phyloP scores from a whole-genome alignment of 1,140 invertebrate species.

The Lerema accius region DNA sequence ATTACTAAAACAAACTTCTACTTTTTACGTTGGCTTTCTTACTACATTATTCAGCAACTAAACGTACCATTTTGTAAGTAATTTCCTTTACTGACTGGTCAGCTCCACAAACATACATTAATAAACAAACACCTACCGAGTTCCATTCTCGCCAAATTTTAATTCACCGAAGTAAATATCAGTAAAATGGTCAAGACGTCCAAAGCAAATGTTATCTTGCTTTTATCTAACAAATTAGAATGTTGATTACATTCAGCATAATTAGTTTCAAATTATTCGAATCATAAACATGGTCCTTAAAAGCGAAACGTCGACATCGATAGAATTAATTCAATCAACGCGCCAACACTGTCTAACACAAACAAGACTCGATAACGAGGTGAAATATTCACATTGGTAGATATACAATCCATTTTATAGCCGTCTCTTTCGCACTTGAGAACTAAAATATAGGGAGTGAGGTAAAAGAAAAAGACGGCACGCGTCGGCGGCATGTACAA shows the following conservation, averaged over 20 bases:
- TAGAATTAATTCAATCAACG: slow-evolving; percentile 55
- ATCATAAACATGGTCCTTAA: slow-evolving; percentile 23
- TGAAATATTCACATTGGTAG: slow-evolving; percentile 82
- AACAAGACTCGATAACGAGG: slow-evolving; percentile 82
- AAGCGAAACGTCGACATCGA: slow-evolving; percentile 61
- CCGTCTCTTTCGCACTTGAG: slow-evolving; percentile 60
- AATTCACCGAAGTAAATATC: slow-evolving; percentile 9
- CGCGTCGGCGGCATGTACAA: slow-evolving; percentile 75
- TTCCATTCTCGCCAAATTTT: background rate
- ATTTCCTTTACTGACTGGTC: too few relatives aligned
- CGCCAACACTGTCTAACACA: slow-evolving; percentile 78
- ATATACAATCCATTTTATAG: slow-evolving; percentile 68
- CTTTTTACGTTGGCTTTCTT: too few relatives aligned
- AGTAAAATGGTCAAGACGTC: background rate
- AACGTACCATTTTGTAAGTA: background rate
- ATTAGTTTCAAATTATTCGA: slow-evolving; percentile 30
- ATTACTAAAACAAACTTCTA: too few relatives aligned
- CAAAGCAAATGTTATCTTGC: background rate
- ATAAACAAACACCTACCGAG: too few relatives aligned
- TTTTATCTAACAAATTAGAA: slow-evolving; percentile 18
- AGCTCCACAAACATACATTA: too few relatives aligned
- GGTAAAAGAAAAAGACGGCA: slow-evolving; percentile 75
- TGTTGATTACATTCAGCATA: slow-evolving; percentile 26
- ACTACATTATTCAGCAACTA: too few relatives aligned
- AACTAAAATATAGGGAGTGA: slow-evolving; percentile 44